A percentile compares a stretch with the other conserved stretches of the same genome.
phyloP scores from a whole-genome alignment of 2,113 vertebrate species.

The Acrocephalus arundinaceus region DNA sequence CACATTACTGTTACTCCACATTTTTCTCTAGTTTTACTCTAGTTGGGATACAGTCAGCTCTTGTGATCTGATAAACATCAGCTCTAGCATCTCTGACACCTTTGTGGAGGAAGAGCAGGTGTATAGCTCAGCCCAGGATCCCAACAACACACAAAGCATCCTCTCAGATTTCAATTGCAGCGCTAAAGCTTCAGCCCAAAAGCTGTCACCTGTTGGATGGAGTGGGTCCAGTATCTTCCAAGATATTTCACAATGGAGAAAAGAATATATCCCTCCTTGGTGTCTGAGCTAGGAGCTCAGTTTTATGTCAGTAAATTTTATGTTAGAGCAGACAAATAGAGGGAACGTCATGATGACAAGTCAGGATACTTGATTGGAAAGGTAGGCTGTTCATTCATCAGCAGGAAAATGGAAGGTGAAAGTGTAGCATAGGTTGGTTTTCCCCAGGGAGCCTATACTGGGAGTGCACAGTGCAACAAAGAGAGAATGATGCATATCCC shows the following conservation, averaged over 20 bases:
- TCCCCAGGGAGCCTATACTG: neutral
- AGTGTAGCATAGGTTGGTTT: neutral
- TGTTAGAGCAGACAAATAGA: neutral
- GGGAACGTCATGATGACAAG: neutral
- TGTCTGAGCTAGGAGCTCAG: neutral
- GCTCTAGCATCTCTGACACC: neutral
- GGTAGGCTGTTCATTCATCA: neutral
- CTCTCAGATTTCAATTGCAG: neutral
- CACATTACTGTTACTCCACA: neutral
- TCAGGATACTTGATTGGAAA: neutral
- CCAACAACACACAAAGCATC: neutral
- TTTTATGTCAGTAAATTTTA: neutral
- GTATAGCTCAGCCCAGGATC: neutral
- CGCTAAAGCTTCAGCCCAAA: neutral
- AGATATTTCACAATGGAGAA: neutral
- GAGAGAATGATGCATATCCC: neutral
- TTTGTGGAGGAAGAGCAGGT: neutral
- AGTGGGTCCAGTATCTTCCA: neutral
- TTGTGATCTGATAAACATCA: neutral
- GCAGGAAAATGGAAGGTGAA: neutral
- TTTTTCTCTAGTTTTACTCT: neutral
- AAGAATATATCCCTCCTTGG: neutral
- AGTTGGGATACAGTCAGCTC: neutral
- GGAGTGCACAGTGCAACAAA: neutral
- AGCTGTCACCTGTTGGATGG: neutral